These are phyloP conservation scores for Hedya salicella DNA, from an alignment of 2,888 invertebrate genomes.

Conservation along the genomic window DNA sequence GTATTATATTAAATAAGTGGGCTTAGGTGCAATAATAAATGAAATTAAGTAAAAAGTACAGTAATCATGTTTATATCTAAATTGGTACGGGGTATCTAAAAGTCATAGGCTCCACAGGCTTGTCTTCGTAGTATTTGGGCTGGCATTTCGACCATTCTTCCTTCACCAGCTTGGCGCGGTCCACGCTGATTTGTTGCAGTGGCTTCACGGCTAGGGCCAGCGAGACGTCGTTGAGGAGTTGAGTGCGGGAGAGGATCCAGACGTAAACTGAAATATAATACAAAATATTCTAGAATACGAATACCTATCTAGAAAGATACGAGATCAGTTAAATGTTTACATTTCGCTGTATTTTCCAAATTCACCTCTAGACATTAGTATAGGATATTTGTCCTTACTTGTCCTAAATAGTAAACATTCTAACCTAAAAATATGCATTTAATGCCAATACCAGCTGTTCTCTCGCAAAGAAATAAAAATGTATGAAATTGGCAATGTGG, in stretches of 20 bases:
- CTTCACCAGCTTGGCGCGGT: conserved; percentile 55
- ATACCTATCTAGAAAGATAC: too few species aligned
- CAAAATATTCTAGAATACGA: conserved; percentile 1
- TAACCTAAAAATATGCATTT: too few species aligned
- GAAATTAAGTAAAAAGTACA: neutral
- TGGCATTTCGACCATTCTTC: conserved; percentile 62
- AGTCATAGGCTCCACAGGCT: conserved; percentile 61
- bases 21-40: too few species aligned
- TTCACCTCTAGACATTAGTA: too few species aligned
- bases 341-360: too few species aligned
- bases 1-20: too few species aligned
- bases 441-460: too few species aligned
- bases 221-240: conserved; percentile 67
- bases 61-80: conserved; percentile 43
- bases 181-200: conserved; percentile 58
- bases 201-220: conserved; percentile 66
- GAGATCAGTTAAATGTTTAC: too few species aligned
- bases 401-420: too few species aligned
- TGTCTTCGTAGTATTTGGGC: conserved; percentile 69
- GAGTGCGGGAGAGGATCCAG: conserved; percentile 71
- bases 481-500: too few species aligned
- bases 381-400: too few species aligned
- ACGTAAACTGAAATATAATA: conserved; percentile 68
- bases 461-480: too few species aligned
- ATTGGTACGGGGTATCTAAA: conserved; percentile 69